Base-by-base conservation (phyloP, 37 sponge, comb jelly and placozoan species). In the Trichoplax adhaerens region DNA sequence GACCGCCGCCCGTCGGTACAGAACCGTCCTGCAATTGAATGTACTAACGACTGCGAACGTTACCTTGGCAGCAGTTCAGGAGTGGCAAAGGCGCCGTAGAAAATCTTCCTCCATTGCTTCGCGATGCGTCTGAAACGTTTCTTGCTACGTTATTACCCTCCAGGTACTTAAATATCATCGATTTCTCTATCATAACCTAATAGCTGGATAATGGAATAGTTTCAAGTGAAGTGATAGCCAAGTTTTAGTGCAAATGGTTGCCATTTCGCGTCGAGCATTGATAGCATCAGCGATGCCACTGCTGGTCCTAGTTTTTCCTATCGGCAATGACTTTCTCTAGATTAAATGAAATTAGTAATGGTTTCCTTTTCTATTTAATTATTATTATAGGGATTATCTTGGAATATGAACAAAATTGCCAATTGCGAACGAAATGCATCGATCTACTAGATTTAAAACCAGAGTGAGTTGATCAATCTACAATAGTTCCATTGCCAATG, bases 61-160 rank as follows among this genome's bases (percentile, higher is more conserved):
- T 29, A 29, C 29, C 29, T 29, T 29, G 29, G 29, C 29, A 29
- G 29, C 29, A 29, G 29, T 29, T 29, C 29, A 29, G 29, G 29
- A 29, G 29, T 29, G 29, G 29, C 29, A 29, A 29, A 29, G 29
- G 29, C 29, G 29, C 29, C 29, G 29, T 29, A 29, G 29, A 29
- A 29, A 29, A 29, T 29, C 29, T 29, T 29, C 29, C 29, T 29
- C 29, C 29, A 29, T 29, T 29, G 29, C 29, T 29, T 29, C 29
- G 29, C 29, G 29, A 29, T 29, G 29, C 29, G 29, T 29, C 80
- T 95, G 53, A 87, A 85, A 68, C 58, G 91, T 49, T 95, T 95
- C 60, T 78, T 95, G 29, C 75, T 95, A 48, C 79, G 97, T 1
- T 95, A 95, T 72, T 95, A 86, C 72, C 97, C 97, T 1, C 97